phyloP scores from a whole-genome alignment of 2,113 vertebrate species.

The Patagioenas fasciata region DNA sequence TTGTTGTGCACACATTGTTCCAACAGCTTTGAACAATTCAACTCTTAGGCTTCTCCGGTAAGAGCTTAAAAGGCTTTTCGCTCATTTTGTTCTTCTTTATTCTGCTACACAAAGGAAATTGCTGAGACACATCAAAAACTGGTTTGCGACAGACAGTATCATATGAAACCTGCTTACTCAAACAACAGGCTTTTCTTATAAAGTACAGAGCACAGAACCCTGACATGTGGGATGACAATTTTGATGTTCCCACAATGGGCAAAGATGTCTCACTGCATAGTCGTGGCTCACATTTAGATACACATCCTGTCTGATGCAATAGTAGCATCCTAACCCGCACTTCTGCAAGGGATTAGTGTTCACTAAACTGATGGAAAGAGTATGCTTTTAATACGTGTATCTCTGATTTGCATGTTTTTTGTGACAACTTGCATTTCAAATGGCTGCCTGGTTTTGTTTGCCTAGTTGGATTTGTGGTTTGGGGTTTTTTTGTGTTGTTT shows the following conservation, averaged over 20 bases:
- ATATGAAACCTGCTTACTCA: constrained; percentile 38
- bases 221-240: not conserved
- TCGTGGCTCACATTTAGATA: not conserved
- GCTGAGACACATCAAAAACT: constrained; percentile 44
- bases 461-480: no score
- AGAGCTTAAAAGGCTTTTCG: constrained; percentile 57
- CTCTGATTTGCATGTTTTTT: not conserved
- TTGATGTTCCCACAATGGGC: constrained; percentile 5
- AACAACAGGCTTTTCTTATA: constrained; percentile 11
- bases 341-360: constrained; percentile 12
- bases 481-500: no score
- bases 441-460: not conserved
- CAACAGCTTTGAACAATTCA: constrained; percentile 26
- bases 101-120: constrained; percentile 45
- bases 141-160: constrained; percentile 10
- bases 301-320: constrained; percentile 12
- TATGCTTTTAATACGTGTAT: not conserved
- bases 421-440: not conserved
- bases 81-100: constrained; percentile 10
- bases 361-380: not conserved
- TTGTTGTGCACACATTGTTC: not conserved
- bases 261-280: not conserved
- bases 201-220: not conserved
- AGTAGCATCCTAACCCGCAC: not conserved
- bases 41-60: not conserved